Evolutionary conservation across 2,888 invertebrate species (phyloP), one percentile per base, ranked within the genome.

Genomic region (Myathropa florea): DNA sequence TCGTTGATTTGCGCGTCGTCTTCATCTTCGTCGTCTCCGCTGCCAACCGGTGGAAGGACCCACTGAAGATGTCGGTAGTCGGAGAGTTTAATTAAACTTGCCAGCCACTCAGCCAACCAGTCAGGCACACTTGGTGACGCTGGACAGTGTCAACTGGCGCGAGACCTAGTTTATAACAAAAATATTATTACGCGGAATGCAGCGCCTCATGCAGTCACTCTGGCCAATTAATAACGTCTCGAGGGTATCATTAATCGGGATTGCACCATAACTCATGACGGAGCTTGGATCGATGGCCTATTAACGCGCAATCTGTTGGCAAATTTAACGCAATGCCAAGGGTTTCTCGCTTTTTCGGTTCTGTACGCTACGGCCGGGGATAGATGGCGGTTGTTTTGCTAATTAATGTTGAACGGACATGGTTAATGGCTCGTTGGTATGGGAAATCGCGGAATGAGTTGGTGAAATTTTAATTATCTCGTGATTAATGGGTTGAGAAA

Each of bases 331-430:
- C 83, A 73, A 57, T 78, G 63, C 59, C 59, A 71, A 57, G 71
- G 67, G 46, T 36, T 65, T 75, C 75, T 55, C 3, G 36, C 55
- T 77, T 30, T 57, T 75, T 55, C 10, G 10, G 6, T 14, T 28
- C 28, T 60, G 73, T 21, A 79, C 61, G 68, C 21, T 82, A 53
- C 68, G 68, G 68, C 68, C 46, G 36, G 55, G 65, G 61, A 73
- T 86, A 86, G 86, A 83, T 86, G 82, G 83, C 61, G 78, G 83
- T 79, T 70, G 75, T 83, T 83, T 75, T 82, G 67, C 86, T 86
- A 86, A 86, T 86, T 86, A 86, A 86, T 83, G 86, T 71, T 86
- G 73, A 83, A 86, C 83, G 86, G 86, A 85, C 82, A 68, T 85
- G 60, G 85, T 77, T 77, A 73, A 85, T 83, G 82, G 73, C 30